A percentile compares a stretch with the other conserved stretches of the same genome.
These are phyloP conservation scores for Mechanitis messenoides DNA, from an alignment of 2,888 invertebrate genomes.

Conservation along the genomic window DNA sequence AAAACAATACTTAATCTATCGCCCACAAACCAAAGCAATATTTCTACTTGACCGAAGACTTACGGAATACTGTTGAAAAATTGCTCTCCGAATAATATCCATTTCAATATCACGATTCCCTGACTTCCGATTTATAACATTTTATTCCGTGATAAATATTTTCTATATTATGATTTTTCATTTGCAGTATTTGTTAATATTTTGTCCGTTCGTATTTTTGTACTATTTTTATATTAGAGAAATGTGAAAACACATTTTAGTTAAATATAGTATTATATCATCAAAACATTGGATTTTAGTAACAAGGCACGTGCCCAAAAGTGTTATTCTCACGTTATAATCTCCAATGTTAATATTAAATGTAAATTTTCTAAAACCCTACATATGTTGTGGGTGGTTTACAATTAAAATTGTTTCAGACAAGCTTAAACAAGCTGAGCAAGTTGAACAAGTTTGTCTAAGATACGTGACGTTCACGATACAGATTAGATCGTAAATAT, in stretches of 20 bases:
- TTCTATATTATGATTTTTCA: neutral
- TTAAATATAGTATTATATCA: too few species aligned
- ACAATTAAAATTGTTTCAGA: conserved; percentile 19
- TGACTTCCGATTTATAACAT: conserved; percentile 20
- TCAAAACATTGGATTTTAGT: too few species aligned
- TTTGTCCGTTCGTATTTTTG: neutral
- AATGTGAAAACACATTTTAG: too few species aligned
- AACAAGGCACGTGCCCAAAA: too few species aligned
- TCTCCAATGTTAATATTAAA: neutral
- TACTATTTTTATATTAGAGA: neutral
- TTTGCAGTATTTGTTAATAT: conserved; percentile 4
- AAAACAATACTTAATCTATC: neutral
- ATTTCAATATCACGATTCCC: conserved; percentile 16
- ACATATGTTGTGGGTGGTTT: conserved; percentile 17
- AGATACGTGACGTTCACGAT: conserved; percentile 11
- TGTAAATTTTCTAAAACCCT: conserved; percentile 8
- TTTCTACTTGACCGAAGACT: conserved; percentile 19
- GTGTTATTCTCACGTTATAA: conserved; percentile 5
- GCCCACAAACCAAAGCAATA: conserved; percentile 6
- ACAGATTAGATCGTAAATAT: neutral
- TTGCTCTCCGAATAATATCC: conserved; percentile 17
- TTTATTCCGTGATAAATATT: conserved; percentile 11
- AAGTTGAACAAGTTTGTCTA: conserved; percentile 13
- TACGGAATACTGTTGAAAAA: conserved; percentile 19
- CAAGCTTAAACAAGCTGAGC: conserved; percentile 13